Evolutionary conservation across 2,113 vertebrate species (phyloP).

Genomic region (Chloroceryle aenea): DNA sequence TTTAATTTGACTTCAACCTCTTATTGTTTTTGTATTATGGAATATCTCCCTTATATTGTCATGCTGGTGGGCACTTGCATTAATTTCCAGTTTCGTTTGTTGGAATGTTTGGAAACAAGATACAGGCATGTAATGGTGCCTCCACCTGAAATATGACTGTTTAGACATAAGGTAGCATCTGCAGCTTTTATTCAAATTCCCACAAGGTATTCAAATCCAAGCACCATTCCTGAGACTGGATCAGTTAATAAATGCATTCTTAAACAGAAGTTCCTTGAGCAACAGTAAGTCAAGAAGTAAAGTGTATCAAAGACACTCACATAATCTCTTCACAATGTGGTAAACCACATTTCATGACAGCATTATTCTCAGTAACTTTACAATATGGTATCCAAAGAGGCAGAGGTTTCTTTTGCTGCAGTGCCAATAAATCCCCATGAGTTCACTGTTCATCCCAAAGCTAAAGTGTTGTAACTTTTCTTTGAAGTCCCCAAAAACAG

Average conservation of each 20-base stretch:
- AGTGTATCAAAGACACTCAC: not conserved
- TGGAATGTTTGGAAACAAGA: not conserved
- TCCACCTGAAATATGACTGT: not conserved
- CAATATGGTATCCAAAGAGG: not conserved
- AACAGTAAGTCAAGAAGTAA: not conserved
- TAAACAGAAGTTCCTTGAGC: not conserved
- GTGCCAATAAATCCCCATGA: constrained; percentile 23
- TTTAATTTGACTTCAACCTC: not conserved
- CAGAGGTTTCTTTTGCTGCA: not conserved
- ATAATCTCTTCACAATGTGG: not conserved
- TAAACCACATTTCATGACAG: constrained; percentile 34
- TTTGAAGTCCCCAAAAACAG: not conserved
- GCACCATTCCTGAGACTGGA: not conserved
- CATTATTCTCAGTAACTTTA: constrained; percentile 17
- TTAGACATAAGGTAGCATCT: not conserved
- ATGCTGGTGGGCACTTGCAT: not conserved
- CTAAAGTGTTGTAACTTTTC: constrained; percentile 26
- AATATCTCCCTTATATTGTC: not conserved
- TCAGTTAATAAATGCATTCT: not conserved
- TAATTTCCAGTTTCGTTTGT: not conserved
- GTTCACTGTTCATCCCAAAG: not conserved
- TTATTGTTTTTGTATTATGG: not conserved
- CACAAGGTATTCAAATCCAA: not conserved
- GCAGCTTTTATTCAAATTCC: not conserved
- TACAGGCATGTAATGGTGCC: not conserved